Percentiles rank a stretch among this genome's conserved stretches.
Conservation (phyloP, 2,113 vertebrate species). For the Ceratotherium simum region DNA sequence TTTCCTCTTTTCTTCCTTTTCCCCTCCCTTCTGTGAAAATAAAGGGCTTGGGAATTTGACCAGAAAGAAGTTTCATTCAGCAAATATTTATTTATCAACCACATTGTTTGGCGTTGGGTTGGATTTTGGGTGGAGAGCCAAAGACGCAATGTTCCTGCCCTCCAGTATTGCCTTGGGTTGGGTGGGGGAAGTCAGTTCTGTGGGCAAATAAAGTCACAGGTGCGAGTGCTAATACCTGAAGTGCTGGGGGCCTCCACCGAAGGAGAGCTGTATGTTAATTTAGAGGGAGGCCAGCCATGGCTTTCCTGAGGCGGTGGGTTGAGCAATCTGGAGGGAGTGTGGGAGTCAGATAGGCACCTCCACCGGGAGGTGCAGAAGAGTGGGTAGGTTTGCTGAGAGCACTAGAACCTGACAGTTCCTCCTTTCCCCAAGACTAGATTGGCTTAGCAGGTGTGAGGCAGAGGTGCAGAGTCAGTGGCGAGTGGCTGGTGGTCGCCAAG, state of each 20-base stretch:
- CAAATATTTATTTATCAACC: conserved; percentile 58
- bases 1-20: background rate
- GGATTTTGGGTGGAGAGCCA: conserved; percentile 55
- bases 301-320: background rate
- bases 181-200: background rate
- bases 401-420: background rate
- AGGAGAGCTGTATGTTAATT: background rate
- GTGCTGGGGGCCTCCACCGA: background rate
- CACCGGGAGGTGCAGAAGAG: background rate
- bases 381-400: background rate
- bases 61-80: conserved; percentile 55
- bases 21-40: background rate
- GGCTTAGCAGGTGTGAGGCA: background rate
- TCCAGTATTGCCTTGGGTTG: background rate
- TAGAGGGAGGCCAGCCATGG: background rate
- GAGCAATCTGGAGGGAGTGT: background rate
- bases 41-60: conserved; percentile 1
- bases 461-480: too few species aligned
- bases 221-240: background rate
- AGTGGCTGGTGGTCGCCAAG: background rate
- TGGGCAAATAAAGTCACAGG: conserved; percentile 2
- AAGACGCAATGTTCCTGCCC: conserved; percentile 8
- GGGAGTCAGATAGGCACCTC: background rate
- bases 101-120: background rate
- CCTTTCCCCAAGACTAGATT: background rate